A percentile compares a stretch with the other conserved stretches of the same genome.
These are phyloP conservation scores for Zaprionus gabonicus DNA, from an alignment of 1,140 invertebrate species.

Conservation along the genomic window DNA sequence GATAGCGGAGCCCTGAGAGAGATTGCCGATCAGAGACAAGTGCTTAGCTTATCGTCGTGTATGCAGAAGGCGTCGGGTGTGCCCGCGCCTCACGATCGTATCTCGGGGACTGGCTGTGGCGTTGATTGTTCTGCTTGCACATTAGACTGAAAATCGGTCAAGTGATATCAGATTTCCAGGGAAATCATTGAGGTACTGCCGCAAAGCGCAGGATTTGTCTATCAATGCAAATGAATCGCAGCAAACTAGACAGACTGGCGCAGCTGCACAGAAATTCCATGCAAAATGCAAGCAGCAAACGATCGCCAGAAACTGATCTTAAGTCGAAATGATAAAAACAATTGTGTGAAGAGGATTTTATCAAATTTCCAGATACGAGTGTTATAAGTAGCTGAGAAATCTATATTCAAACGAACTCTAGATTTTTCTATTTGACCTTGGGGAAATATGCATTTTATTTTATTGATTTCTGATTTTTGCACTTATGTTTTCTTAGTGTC, in stretches of 20 bases:
- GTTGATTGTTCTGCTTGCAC: conserved; percentile 37
- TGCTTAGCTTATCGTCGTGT: conserved; percentile 69
- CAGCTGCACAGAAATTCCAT: conserved; percentile 18
- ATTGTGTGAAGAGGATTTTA: not conserved
- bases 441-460: too few relatives aligned
- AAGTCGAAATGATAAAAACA: not conserved
- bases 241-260: conserved; percentile 34
- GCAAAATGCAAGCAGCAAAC: not conserved
- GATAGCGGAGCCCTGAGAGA: conserved; percentile 21
- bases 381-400: not conserved
- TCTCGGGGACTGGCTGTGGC: conserved; percentile 10
- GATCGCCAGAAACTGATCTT: conserved; percentile 4
- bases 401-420: accelerated
- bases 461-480: too few relatives aligned
- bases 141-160: conserved; percentile 36
- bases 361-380: not conserved
- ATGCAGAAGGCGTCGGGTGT: conserved; percentile 26
- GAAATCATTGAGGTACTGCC: conserved; percentile 53
- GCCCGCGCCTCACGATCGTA: conserved; percentile 30
- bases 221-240: conserved; percentile 61
- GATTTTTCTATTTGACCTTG: too few relatives aligned
- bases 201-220: conserved; percentile 60
- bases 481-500: too few relatives aligned
- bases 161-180: conserved; percentile 64
- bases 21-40: conserved; percentile 74